Percentiles rank a stretch among this genome's conserved stretches.
These are phyloP conservation scores for Pavo muticus DNA, from an alignment of 2,113 vertebrate species.

Conservation along the genomic window DNA sequence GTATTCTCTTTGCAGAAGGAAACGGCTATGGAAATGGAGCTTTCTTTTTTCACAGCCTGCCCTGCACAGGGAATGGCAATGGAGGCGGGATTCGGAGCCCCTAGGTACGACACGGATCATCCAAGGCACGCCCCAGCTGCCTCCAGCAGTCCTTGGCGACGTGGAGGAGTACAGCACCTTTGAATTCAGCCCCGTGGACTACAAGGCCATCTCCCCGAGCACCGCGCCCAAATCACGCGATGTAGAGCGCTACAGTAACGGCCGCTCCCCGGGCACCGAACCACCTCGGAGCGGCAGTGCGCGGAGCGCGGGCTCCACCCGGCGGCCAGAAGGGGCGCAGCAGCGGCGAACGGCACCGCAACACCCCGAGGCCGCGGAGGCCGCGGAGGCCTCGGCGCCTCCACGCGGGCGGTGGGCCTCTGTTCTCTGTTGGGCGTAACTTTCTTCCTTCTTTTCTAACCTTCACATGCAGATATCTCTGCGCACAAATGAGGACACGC, in stretches of 20 bases:
- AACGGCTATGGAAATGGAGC: neutral
- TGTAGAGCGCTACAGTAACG: neutral
- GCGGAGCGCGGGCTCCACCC: neutral
- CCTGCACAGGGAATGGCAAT: neutral
- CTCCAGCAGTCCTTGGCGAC: neutral
- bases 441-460: neutral
- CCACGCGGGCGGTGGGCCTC: neutral
- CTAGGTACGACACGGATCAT: neutral
- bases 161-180: neutral
- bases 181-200: neutral
- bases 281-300: neutral
- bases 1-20: neutral
- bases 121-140: neutral
- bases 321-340: too few relatives aligned
- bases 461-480: neutral
- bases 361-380: too few relatives aligned
- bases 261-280: too few relatives aligned
- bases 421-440: neutral
- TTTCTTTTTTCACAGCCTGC: neutral
- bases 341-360: too few relatives aligned
- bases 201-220: neutral
- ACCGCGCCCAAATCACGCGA: neutral
- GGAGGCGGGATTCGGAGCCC: neutral
- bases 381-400: too few relatives aligned
- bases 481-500: neutral